These are phyloP conservation scores for Drosophila burlai DNA, from an alignment of 1,140 invertebrate genomes.

Conservation along the genomic window DNA sequence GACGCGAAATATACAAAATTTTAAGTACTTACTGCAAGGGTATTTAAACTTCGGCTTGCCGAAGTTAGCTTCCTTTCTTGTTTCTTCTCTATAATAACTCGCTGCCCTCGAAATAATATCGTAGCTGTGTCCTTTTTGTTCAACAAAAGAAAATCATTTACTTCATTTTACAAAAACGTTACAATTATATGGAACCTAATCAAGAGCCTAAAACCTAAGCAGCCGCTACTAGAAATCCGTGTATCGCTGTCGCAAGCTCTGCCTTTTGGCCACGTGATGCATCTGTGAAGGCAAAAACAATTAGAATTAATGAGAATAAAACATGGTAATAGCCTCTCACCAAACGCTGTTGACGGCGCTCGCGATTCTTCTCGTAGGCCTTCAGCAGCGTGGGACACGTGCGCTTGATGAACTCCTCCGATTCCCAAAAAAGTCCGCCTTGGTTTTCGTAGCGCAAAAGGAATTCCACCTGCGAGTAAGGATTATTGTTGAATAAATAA, in stretches of 20 bases:
- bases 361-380: conserved; percentile 73
- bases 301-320: neutral
- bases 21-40: too few relatives aligned
- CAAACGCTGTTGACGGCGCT: conserved; percentile 69
- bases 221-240: conserved; percentile 75
- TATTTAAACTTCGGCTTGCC: too few relatives aligned
- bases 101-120: neutral
- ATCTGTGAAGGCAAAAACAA: conserved; percentile 45
- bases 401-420: conserved; percentile 65
- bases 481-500: neutral
- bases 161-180: conserved; percentile 78
- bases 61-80: too few relatives aligned
- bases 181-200: conserved; percentile 72
- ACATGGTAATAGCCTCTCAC: conserved; percentile 20
- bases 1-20: too few relatives aligned
- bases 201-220: conserved; percentile 58
- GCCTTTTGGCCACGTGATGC: conserved; percentile 77
- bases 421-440: conserved; percentile 71
- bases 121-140: conserved; percentile 47
- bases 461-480: conserved; percentile 61
- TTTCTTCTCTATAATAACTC: neutral
- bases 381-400: conserved; percentile 67
- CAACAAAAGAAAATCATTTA: conserved; percentile 81
- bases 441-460: conserved; percentile 72
- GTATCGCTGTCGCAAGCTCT: conserved; percentile 74